Evolutionary conservation across 2,797 vertebrate species (phyloP).

Genomic region (Decapterus maruadsi): DNA sequence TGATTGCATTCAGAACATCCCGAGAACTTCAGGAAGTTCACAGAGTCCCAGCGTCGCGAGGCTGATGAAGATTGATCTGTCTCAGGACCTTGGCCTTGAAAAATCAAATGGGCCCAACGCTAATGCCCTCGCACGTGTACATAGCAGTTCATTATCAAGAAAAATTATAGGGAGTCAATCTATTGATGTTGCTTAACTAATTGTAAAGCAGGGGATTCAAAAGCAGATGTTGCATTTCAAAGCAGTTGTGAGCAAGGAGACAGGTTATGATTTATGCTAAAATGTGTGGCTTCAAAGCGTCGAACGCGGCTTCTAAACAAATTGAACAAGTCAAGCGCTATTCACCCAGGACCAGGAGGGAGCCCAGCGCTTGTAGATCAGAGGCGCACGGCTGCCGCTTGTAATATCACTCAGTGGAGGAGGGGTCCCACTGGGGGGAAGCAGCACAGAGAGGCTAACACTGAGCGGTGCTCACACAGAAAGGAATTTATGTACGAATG

Average conservation of each 20-base stretch:
- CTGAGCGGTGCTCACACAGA: slow-evolving; percentile 73
- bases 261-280: slow-evolving; percentile 94
- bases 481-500: slow-evolving; percentile 83
- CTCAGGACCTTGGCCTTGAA: slow-evolving; percentile 65
- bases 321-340: slow-evolving; percentile 94
- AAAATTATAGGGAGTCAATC: slow-evolving; percentile 87
- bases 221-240: slow-evolving; percentile 92
- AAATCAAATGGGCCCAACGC: slow-evolving; percentile 60
- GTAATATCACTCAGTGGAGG: slow-evolving; percentile 90
- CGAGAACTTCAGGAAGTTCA: slow-evolving; percentile 64
- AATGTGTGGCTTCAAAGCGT: slow-evolving; percentile 91
- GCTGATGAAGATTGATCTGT: slow-evolving; percentile 54
- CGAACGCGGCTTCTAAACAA: slow-evolving; percentile 89
- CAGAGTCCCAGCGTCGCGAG: background rate
- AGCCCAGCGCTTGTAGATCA: slow-evolving; percentile 86
- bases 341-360: slow-evolving; percentile 87
- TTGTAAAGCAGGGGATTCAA: slow-evolving; percentile 88
- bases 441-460: slow-evolving; percentile 80
- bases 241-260: slow-evolving; percentile 87
- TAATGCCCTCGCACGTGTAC: slow-evolving; percentile 69
- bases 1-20: slow-evolving; percentile 55
- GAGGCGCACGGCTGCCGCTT: slow-evolving; percentile 88
- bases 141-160: slow-evolving; percentile 85
- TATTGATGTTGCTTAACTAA: slow-evolving; percentile 89
- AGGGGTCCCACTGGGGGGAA: slow-evolving; percentile 82